These are phyloP conservation scores for Coryphaenoides rupestris DNA, from an alignment of 2,113 vertebrate species.

Conservation along the genomic window DNA sequence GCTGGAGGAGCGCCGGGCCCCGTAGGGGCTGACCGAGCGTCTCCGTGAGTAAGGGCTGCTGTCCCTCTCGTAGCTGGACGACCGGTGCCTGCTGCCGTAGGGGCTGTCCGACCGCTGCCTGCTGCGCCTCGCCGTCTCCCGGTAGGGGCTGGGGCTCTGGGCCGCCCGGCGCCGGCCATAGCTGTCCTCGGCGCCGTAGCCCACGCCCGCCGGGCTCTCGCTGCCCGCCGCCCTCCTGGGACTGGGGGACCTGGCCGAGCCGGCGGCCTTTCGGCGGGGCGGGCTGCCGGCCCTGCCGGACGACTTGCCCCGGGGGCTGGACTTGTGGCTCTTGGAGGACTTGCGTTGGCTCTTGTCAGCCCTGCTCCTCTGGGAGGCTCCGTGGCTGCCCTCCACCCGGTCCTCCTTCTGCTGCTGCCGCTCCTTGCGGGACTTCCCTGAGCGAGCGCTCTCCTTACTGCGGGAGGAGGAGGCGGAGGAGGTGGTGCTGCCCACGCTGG, in stretches of 20 bases:
- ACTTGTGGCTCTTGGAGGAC: conserved; percentile 88
- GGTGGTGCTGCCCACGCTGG: conserved; percentile 67
- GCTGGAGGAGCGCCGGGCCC: conserved; percentile 86
- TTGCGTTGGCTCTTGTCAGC: conserved; percentile 84
- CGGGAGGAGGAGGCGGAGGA: conserved; percentile 69
- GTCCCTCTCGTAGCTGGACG: conserved; percentile 92
- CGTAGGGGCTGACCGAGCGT: conserved; percentile 88
- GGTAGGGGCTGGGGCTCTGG: conserved; percentile 85
- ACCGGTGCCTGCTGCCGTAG: conserved; percentile 83
- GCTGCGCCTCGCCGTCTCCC: conserved; percentile 79
- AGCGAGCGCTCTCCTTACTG: conserved; percentile 71
- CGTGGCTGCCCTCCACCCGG: conserved; percentile 46
- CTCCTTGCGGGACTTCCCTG: conserved; percentile 84
- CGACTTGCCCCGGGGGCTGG: conserved; percentile 84
- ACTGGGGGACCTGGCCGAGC: conserved; percentile 76
- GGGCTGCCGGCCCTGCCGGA: conserved; percentile 69
- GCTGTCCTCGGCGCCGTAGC: conserved; percentile 79
- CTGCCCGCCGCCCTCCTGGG: conserved; percentile 68
- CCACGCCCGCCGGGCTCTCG: conserved; percentile 74
- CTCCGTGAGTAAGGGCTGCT: conserved; percentile 86
- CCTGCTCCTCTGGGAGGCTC: conserved; percentile 78
- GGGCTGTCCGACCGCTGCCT: conserved; percentile 89
- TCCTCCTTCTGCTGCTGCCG: conserved; percentile 79
- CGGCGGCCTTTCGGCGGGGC: conserved; percentile 76
- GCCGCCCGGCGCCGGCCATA: conserved; percentile 76